Conservation (phyloP, 2,888 invertebrate species). For the Chrysodeixis includens region DNA sequence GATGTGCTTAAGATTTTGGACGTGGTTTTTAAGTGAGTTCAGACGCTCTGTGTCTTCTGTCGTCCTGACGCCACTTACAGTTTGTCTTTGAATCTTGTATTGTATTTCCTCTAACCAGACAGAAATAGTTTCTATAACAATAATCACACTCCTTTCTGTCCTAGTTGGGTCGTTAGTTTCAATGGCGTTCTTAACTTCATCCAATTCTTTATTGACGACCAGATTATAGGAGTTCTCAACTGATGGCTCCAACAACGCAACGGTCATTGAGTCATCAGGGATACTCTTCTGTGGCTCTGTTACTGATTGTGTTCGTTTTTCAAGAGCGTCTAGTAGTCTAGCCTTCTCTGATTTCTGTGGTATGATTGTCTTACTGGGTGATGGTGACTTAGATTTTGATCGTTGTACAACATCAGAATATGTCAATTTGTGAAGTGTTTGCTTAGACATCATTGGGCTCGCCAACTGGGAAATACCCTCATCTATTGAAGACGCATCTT, state of each 20-base stretch:
- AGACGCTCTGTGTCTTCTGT: slow-evolving; percentile 74
- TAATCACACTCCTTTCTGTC: slow-evolving; percentile 92
- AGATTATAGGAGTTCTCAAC: slow-evolving; percentile 83
- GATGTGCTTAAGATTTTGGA: slow-evolving; percentile 90
- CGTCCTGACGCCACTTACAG: slow-evolving; percentile 66
- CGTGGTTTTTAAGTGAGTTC: slow-evolving; percentile 85
- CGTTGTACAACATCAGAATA: slow-evolving; percentile 87
- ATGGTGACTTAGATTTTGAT: slow-evolving; percentile 86
- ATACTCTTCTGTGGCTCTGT: slow-evolving; percentile 67
- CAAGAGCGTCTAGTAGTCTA: slow-evolving; percentile 76
- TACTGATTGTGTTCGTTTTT: slow-evolving; percentile 79
- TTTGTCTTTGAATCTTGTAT: slow-evolving; percentile 91
- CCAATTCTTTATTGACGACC: slow-evolving; percentile 90
- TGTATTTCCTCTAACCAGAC: slow-evolving; percentile 96
- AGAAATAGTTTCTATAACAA: slow-evolving; percentile 94
- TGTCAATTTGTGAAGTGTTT: slow-evolving; percentile 72
- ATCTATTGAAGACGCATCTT: slow-evolving; percentile 82
- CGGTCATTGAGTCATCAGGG: slow-evolving; percentile 74
- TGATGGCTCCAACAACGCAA: slow-evolving; percentile 79
- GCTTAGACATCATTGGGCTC: slow-evolving; percentile 69
- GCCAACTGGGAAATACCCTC: slow-evolving; percentile 84
- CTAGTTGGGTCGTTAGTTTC: slow-evolving; percentile 87
- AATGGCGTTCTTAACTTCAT: slow-evolving; percentile 89
- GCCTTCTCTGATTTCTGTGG: slow-evolving; percentile 76
- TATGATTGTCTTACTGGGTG: slow-evolving; percentile 77